phyloP scores from a whole-genome alignment of 2,113 vertebrate genomes.

The Apteryx owenii region DNA sequence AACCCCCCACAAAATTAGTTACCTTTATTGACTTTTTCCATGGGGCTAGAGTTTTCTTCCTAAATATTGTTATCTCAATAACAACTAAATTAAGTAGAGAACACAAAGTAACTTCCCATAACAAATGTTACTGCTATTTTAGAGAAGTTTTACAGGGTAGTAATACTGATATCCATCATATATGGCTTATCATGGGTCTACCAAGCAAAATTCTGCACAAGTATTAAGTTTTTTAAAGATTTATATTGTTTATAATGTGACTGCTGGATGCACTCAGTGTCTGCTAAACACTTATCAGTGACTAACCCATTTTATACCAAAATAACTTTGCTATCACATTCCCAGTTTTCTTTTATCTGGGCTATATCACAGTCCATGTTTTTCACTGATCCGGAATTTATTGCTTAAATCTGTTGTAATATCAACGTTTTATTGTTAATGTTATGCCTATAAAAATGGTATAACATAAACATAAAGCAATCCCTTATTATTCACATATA shows the following conservation, averaged over 20 bases:
- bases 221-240: neutral
- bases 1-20: neutral
- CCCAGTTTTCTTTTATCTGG: neutral
- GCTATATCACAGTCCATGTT: neutral
- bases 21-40: neutral
- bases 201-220: constrained; percentile 1
- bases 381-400: constrained; percentile 53
- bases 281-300: neutral
- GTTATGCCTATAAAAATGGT: constrained; percentile 23
- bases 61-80: neutral
- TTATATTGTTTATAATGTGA: neutral
- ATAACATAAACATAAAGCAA: constrained; percentile 53
- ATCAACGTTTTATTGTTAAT: constrained; percentile 53
- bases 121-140: neutral
- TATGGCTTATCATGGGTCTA: neutral
- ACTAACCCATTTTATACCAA: neutral
- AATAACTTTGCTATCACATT: neutral
- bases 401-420: constrained; percentile 34
- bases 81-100: neutral
- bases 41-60: neutral
- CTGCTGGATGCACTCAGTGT: neutral
- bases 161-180: neutral
- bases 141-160: neutral
- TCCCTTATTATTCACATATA: constrained; percentile 48
- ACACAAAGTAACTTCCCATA: constrained; percentile 18